Evolutionary conservation across 2,888 invertebrate species (phyloP).

Genomic region (Homarus gammarus): DNA sequence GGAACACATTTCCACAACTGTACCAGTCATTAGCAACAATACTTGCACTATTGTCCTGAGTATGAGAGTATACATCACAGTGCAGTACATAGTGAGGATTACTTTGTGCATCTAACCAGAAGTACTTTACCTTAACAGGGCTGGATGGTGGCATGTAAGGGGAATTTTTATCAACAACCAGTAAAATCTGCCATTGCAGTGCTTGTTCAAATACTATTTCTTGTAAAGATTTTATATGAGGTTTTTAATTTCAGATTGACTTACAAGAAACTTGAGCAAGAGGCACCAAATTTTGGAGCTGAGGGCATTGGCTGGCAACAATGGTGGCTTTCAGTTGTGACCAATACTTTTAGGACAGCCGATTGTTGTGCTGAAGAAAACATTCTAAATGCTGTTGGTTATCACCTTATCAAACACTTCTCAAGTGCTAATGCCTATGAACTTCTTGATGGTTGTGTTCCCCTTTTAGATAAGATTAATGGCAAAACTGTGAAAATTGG

Average conservation of each 20-base stretch:
- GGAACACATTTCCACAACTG: too few species aligned
- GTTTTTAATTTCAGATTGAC: slow-evolving; percentile 81
- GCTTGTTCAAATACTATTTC: not conserved
- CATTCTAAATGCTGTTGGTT: slow-evolving; percentile 77
- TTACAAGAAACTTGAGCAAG: slow-evolving; percentile 83
- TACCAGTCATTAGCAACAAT: too few species aligned
- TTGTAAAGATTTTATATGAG: not conserved
- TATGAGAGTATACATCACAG: too few species aligned
- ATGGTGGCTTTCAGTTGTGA: slow-evolving; percentile 90
- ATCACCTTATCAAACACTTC: slow-evolving; percentile 82
- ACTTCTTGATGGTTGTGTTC: slow-evolving; percentile 84
- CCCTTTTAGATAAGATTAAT: slow-evolving; percentile 84
- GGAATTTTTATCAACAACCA: too few species aligned
- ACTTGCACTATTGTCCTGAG: too few species aligned
- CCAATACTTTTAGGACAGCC: slow-evolving; percentile 83
- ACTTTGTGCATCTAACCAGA: too few species aligned
- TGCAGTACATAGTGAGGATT: too few species aligned
- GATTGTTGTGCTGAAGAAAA: slow-evolving; percentile 76
- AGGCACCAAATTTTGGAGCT: slow-evolving; percentile 90
- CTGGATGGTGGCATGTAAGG: too few species aligned
- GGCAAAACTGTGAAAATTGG: slow-evolving; percentile 81
- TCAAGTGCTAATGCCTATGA: slow-evolving; percentile 88
- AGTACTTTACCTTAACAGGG: too few species aligned
- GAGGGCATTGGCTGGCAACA: slow-evolving; percentile 86
- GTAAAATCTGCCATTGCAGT: not conserved